A percentile compares a stretch with the other conserved stretches of the same genome.
These are phyloP conservation scores for Dicroscelio sp. DNA, from an alignment of 2,888 invertebrate genomes.

Conservation along the genomic window DNA sequence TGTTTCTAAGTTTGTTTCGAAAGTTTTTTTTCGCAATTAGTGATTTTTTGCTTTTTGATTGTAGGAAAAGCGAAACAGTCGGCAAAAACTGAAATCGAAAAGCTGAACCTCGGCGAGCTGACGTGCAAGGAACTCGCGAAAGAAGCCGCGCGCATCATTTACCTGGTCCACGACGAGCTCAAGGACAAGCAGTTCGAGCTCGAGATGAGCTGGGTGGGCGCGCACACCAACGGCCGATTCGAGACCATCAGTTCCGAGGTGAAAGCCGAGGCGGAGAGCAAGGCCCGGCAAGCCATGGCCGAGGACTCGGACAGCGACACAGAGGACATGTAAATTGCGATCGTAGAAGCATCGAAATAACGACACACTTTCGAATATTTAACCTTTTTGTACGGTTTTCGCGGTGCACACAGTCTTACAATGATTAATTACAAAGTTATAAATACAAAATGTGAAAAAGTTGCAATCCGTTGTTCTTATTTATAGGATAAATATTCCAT, in stretches of 20 bases:
- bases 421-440: conserved; percentile 23
- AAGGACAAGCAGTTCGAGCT: conserved; percentile 99
- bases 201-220: conserved; percentile 98
- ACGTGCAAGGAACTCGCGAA: conserved; percentile 97
- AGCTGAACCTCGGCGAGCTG: conserved; percentile 97
- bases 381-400: conserved; percentile 53
- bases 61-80: conserved; percentile 98
- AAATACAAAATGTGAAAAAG: conserved; percentile 12
- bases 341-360: background rate
- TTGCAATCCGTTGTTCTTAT: background rate
- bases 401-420: conserved; percentile 27
- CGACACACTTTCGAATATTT: background rate
- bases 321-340: conserved; percentile 93
- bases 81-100: conserved; percentile 99
- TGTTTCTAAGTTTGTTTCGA: too few species aligned
- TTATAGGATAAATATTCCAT: background rate
- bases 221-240: conserved; percentile 95
- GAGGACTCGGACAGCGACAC: conserved; percentile 97
- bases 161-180: conserved; percentile 97
- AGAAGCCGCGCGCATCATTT: conserved; percentile 98
- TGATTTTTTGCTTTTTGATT: too few species aligned
- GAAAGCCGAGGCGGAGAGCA: conserved; percentile 96
- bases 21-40: too few species aligned
- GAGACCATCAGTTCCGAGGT: conserved; percentile 95
- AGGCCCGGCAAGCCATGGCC: conserved; percentile 97